Conservation (phyloP, 2,888 invertebrate genomes). For the Mimumesa dahlbomi region DNA sequence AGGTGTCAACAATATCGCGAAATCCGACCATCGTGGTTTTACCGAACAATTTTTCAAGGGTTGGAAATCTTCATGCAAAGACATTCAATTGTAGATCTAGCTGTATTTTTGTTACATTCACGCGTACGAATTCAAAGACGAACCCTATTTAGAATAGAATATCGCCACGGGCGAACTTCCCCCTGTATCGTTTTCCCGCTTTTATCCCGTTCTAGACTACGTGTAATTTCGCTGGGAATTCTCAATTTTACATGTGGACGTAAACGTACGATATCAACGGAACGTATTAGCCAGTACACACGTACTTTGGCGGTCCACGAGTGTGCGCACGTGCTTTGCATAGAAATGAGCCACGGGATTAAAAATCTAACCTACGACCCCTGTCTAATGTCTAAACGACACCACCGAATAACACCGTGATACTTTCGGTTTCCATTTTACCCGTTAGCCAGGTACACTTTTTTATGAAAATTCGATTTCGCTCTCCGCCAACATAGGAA, state of each 20-base stretch:
- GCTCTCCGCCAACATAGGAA: no score
- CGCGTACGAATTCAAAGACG: no score
- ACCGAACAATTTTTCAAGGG: no score
- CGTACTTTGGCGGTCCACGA: constrained; percentile 33
- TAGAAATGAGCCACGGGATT: constrained; percentile 65
- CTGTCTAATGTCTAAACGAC: neutral
- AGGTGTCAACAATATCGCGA: no score
- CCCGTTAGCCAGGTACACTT: no score
- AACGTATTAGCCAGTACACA: constrained; percentile 52
- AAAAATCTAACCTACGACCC: constrained; percentile 48
- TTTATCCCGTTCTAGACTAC: constrained; percentile 1
- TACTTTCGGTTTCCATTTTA: no score
- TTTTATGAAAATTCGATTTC: no score
- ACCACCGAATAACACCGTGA: neutral
- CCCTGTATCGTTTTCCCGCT: constrained; percentile 19
- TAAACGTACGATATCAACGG: constrained; percentile 34
- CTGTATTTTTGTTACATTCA: no score
- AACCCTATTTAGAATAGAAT: no score
- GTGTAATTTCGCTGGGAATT: constrained; percentile 31
- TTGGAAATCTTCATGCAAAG: no score
- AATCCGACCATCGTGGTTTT: no score
- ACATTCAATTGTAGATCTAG: no score
- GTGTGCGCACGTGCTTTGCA: constrained; percentile 59
- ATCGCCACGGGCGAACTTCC: constrained; percentile 10
- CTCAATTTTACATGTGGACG: constrained; percentile 19